Conservation (phyloP, 23 tunicate species). For the Halocynthia aurantium region DNA sequence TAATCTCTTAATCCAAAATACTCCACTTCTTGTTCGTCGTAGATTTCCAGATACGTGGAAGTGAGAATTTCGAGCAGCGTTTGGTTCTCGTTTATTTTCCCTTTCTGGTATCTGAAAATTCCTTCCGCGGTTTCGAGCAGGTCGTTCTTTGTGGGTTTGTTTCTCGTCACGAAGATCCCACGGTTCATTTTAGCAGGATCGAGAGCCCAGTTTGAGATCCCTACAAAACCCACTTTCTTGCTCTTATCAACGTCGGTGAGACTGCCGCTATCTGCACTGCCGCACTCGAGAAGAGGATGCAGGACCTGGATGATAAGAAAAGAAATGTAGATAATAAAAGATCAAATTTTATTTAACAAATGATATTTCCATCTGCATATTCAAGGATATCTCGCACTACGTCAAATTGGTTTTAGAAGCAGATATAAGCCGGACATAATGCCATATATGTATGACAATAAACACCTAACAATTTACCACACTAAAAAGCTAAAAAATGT, state of each 20-base stretch:
- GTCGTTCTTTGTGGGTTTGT: conserved; percentile 48
- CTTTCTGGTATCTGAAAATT: conserved; percentile 19
- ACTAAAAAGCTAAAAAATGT: no score
- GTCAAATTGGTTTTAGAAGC: not conserved
- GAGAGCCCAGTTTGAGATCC: conserved; percentile 90
- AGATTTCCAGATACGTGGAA: conserved; percentile 40
- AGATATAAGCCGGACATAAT: no score
- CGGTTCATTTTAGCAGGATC: conserved; percentile 94
- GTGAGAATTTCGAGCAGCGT: conserved; percentile 30
- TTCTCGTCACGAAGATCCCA: conserved; percentile 75
- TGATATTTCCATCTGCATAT: no score
- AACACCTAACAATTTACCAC: conserved; percentile 2
- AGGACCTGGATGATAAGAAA: conserved; percentile 24
- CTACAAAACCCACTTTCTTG: conserved; percentile 81
- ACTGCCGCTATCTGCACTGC: conserved; percentile 1
- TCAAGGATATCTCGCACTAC: not conserved
- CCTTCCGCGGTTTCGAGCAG: conserved; percentile 56
- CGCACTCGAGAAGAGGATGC: conserved; percentile 55
- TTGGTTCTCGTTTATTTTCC: conserved; percentile 25
- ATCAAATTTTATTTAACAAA: no score
- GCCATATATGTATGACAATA: not conserved
- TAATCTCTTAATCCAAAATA: conserved; percentile 87
- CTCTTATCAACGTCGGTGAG: not conserved
- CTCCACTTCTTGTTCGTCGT: conserved; percentile 36
- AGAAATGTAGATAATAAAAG: not conserved